phyloP scores from a whole-genome alignment of 2,113 vertebrate species.

The Pseudorasbora parva region DNA sequence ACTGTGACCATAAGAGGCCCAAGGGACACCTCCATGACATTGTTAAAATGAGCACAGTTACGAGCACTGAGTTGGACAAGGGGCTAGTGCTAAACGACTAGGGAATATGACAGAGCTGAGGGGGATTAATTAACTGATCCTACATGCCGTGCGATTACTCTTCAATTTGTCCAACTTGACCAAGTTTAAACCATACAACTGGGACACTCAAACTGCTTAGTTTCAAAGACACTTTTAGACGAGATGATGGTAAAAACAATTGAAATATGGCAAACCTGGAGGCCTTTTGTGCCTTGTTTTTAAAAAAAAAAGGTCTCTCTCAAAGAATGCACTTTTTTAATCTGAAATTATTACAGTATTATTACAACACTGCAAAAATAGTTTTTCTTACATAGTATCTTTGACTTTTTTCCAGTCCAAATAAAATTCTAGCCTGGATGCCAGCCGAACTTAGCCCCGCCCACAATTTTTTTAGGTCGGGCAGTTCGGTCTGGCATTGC shows the following conservation, averaged over 20 bases:
- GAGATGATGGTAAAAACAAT: background rate
- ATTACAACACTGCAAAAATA: no score
- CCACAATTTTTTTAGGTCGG: no score
- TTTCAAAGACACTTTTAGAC: no score
- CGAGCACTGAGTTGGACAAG: background rate
- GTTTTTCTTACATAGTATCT: no score
- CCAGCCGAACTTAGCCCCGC: no score
- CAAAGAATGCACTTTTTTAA: no score
- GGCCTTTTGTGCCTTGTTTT: no score
- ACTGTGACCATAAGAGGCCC: background rate
- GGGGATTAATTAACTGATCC: background rate
- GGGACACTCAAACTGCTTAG: background rate
- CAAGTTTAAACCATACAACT: background rate
- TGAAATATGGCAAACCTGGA: background rate
- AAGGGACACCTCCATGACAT: conserved; percentile 12
- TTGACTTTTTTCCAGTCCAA: no score
- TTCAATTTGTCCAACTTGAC: conserved; percentile 1
- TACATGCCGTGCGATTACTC: background rate
- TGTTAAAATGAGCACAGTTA: conserved; percentile 4
- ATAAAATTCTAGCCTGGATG: no score
- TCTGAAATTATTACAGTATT: no score
- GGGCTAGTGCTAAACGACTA: conserved; percentile 14
- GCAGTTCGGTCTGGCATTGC: no score
- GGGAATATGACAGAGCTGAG: background rate
- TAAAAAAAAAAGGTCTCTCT: no score